A percentile compares a stretch with the other conserved stretches of the same genome.
phyloP scores from a whole-genome alignment of 2,113 vertebrate species.

The Cacatua alba region DNA sequence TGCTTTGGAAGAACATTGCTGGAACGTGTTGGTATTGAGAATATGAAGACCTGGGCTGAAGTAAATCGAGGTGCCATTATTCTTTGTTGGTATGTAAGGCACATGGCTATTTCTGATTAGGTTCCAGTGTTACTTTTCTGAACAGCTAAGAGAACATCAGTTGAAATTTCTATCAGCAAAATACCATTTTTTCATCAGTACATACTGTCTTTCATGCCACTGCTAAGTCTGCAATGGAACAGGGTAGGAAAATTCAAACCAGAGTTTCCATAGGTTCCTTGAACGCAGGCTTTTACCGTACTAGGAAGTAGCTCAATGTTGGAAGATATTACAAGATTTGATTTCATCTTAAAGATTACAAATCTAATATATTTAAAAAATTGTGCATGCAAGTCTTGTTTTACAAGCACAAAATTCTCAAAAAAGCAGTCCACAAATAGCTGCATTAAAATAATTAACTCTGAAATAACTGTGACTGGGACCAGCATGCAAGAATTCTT shows the following conservation, averaged over 20 bases:
- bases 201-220: not conserved
- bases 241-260: not conserved
- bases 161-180: not conserved
- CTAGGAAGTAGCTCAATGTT: not conserved
- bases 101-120: not conserved
- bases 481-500: not conserved
- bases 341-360: not conserved
- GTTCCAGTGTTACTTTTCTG: not conserved
- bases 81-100: conserved; percentile 85
- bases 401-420: not conserved
- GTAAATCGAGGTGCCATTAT: conserved; percentile 94
- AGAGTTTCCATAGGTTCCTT: not conserved
- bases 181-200: fast-evolving
- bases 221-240: not conserved
- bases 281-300: not conserved
- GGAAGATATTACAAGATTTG: not conserved
- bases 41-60: conserved; percentile 85
- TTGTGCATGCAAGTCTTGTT: not conserved
- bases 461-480: not conserved
- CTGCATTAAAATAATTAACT: not conserved
- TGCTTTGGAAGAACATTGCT: conserved; percentile 86
- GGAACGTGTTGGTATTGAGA: conserved; percentile 84
- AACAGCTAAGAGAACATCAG: not conserved
- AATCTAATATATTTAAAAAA: not conserved
- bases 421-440: not conserved